A percentile compares a stretch with the other conserved stretches of the same genome.
These are phyloP conservation scores for Eulithis testata DNA, from an alignment of 2,888 invertebrate species.

Conservation along the genomic window DNA sequence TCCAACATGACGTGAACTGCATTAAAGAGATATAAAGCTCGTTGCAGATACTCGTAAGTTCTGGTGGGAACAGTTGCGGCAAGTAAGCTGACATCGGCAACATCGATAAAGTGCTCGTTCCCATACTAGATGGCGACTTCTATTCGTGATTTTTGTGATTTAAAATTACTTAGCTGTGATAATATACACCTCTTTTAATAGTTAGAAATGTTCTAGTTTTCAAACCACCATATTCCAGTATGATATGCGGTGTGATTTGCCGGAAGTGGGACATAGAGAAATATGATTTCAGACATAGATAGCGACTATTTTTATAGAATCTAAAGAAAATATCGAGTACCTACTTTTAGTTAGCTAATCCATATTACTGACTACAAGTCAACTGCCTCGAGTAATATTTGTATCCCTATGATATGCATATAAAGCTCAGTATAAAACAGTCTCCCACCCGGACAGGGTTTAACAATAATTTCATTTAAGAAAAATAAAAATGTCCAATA, in stretches of 20 bases:
- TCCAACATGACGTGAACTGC: conserved; percentile 35
- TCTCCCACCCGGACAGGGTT: background rate
- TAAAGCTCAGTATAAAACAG: no score
- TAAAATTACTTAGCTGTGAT: conserved; percentile 21
- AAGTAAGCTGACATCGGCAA: conserved; percentile 36
- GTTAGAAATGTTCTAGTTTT: no score
- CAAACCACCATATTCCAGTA: no score
- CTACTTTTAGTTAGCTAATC: no score
- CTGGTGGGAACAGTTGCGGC: conserved; percentile 28
- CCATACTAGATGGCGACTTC: conserved; percentile 31
- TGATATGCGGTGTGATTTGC: no score
- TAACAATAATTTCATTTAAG: background rate
- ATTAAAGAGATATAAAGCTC: conserved; percentile 34
- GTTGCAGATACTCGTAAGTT: conserved; percentile 23
- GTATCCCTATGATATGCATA: no score
- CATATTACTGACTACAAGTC: no score
- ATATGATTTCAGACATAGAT: no score
- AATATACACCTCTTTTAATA: conserved; percentile 12
- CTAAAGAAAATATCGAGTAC: no score
- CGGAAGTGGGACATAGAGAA: no score
- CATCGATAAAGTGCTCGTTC: conserved; percentile 33
- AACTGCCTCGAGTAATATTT: no score
- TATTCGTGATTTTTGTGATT: conserved; percentile 13
- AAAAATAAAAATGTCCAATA: conserved; percentile 33
- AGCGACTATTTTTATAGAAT: no score